Percentiles rank a stretch among this genome's conserved stretches.
phyloP scores from a whole-genome alignment of 2,888 invertebrate species.

The Leptinotarsa rubiginosa region DNA sequence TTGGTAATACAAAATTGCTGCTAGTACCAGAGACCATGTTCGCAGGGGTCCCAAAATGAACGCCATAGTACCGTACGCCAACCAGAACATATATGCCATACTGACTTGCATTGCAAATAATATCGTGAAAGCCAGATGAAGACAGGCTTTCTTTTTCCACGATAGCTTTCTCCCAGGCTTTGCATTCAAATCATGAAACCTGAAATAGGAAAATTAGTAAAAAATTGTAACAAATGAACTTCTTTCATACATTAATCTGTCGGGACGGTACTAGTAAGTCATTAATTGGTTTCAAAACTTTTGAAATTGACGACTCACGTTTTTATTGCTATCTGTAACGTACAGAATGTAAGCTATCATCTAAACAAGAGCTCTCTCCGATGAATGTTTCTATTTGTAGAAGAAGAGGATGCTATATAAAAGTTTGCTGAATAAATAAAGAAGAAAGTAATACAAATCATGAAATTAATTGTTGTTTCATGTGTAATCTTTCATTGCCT shows the following conservation, averaged over 20 bases:
- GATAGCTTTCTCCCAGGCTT: not conserved
- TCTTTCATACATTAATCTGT: not conserved
- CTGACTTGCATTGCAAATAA: constrained; percentile 66
- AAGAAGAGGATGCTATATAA: too few relatives aligned
- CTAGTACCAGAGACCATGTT: constrained; percentile 82
- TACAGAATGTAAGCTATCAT: too few relatives aligned
- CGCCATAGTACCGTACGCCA: constrained; percentile 83
- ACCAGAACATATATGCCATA: constrained; percentile 82
- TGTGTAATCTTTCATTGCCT: too few relatives aligned
- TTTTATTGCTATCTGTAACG: too few relatives aligned
- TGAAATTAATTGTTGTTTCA: too few relatives aligned
- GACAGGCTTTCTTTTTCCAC: not conserved
- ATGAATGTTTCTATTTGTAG: not conserved
- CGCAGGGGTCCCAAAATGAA: constrained; percentile 82
- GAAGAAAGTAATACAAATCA: too few relatives aligned
- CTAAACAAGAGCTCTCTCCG: too few relatives aligned
- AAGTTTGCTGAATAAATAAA: too few relatives aligned
- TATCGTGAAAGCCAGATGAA: not conserved
- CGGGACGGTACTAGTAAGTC: too few relatives aligned
- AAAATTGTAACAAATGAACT: not conserved
- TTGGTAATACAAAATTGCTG: constrained; percentile 76
- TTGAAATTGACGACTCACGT: too few relatives aligned
- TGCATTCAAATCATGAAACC: constrained; percentile 5
- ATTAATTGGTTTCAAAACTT: too few relatives aligned
- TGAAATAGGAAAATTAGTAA: not conserved